Evolutionary conservation across 2,888 invertebrate species (phyloP), one percentile per base, ranked within the genome.

Genomic region (Thereva unica): DNA sequence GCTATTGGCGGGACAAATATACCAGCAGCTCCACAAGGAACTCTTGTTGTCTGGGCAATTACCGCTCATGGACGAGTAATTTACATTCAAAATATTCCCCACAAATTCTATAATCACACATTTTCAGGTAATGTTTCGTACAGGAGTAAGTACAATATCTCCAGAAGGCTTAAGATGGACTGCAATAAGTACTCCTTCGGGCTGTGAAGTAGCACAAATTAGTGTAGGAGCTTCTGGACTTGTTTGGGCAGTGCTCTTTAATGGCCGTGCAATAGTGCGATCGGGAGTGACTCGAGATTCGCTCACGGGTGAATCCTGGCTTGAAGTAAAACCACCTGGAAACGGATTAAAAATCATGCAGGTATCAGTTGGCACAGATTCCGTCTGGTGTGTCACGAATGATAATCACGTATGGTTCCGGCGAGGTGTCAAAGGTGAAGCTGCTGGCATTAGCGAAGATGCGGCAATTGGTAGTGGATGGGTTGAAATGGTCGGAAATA

Each of bases 151-250:
- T 70, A 87, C 87, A 56, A 87, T 85, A 45, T 89, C 91, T 23
- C 96, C 96, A 1, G 96, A 96, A 83, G 96, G 96, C 2, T 84
- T 87, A 59, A 86, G 90, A 56, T 96, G 96, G 96, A 87, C 87
- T 23, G 87, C 89, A 68, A 85, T 95, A 54, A 85, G 87, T 71
- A 87, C 91, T 63, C 89, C 91, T 52, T 85, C 87, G 42, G 91
- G 91, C 66, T 86, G 88, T 81, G 95, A 95, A 82, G 89, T 94
- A 5, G 88, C 87, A 75, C 93, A 93, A 80, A 86, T 96, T 56
- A 90, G 90, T 76, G 91, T 95, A 34, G 94, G 95, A 0, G 86
- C 93, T 2, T 89, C 90, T 5, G 95, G 95, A 0, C 83, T 93
- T 65, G 90, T 94, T 0, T 96, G 96, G 95, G 90, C 92, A 7